A percentile compares a stretch with the other conserved stretches of the same genome.
Evolutionary conservation across 2,113 vertebrate genomes (phyloP).

Genomic region (Corythornis vintsioides): DNA sequence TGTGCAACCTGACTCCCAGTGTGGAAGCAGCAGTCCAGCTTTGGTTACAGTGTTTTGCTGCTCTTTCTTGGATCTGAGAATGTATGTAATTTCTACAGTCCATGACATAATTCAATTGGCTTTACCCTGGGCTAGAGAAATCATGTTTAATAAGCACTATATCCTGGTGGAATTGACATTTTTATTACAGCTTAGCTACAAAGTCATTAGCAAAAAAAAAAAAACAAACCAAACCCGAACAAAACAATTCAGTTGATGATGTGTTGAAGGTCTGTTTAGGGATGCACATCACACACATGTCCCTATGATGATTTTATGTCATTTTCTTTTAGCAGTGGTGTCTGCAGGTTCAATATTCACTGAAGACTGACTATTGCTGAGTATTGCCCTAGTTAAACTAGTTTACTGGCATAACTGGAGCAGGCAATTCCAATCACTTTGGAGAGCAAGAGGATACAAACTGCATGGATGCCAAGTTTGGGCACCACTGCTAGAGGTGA

Average conservation of each 20-base stretch:
- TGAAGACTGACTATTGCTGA: background rate
- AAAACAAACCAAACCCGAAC: too few species aligned
- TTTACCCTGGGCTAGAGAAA: background rate
- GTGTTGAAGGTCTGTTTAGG: background rate
- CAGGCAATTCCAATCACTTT: background rate
- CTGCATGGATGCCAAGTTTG: background rate
- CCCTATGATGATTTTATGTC: background rate
- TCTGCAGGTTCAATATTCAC: background rate
- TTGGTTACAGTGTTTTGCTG: background rate
- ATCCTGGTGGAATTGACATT: background rate
- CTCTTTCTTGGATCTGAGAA: background rate
- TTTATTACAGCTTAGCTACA: background rate
- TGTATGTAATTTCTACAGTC: background rate
- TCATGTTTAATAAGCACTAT: background rate
- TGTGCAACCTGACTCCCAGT: background rate
- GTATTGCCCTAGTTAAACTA: background rate
- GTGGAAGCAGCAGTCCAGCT: background rate
- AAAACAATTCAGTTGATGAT: background rate
- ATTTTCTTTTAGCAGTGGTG: background rate
- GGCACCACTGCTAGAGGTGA: background rate
- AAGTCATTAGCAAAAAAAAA: background rate
- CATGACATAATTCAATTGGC: background rate
- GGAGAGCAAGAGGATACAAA: background rate
- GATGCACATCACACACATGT: background rate
- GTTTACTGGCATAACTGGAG: background rate